Base-by-base conservation (phyloP, 2,113 vertebrate genomes). In the Corythaeola cristata region DNA sequence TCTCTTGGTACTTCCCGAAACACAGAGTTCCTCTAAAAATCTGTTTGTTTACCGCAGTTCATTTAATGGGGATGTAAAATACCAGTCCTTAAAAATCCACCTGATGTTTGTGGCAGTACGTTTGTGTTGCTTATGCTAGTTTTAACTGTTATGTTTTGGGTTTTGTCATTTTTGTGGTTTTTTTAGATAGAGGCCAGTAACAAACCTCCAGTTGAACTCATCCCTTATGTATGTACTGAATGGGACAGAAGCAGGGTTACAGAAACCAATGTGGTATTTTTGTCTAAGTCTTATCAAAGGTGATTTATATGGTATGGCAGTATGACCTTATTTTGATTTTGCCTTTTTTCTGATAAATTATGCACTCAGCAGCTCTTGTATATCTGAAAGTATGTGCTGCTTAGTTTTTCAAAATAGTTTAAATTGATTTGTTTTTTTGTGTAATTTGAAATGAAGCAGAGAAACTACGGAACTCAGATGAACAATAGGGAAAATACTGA, bases 51-150 rank as follows among this genome's bases (percentile, higher is more conserved):
- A 11, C 3, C 9, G 17, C 44, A 30, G 2, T 28, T 81, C 12
- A 15, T n/a, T 56, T 81, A n/a, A 12, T 10, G 26, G 67, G 23
- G 2, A 2, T 45, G n/a, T 53, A 35, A 49, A 79, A 47, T 39
- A 75, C 5, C 24, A 41, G 41, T 17, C 22, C 44, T 81, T n/a
- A 52, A 68, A 92, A 73, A 55, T 49, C 15, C 39, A 0, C 1
- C 1, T 1, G 0, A 1, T 59, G 22, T 41, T 47, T 32, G 30
- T 67, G 41, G 32, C 28, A 59, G 39, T 17, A 27, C 1, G 0
- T 59, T 74, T 72, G 23, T 63, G 60, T 84, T 2, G 2, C 30
- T 53, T 27, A 0, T 19, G 0, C 15, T 62, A 0, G 1, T 30
- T 91, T 58, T 69, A 33, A 19, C 27, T 68, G 32, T 23, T 74